Base-by-base conservation (phyloP, 2,888 invertebrate species). In the Drosophila villosipedis region DNA sequence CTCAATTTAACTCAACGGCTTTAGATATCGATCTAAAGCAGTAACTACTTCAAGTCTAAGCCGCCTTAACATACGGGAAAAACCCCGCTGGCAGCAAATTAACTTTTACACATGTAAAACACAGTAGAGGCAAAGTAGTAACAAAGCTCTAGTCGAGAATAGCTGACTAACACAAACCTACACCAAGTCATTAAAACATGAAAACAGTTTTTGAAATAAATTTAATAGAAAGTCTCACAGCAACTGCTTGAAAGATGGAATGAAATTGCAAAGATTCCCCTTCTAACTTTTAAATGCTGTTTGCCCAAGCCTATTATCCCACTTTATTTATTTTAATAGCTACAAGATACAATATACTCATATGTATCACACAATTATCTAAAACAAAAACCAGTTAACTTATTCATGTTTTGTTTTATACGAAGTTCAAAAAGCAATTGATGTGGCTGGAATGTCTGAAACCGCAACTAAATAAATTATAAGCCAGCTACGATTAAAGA, bases 401-500 rank as follows among this genome's bases (percentile, higher is more conserved):
- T 53, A 14, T 50, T 41, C 43, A n/a, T 35, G 16, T 62, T 60
- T 43, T 59, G 73, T 67, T 62, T 50, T 55, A 47, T 58, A 61
- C 65, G 37, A 35, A 41, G 16, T 4, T 30, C 12, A 35, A 61
- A 55, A 39, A 66, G 41, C 64, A 37, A 76, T 64, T 70, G 64
- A 60, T 41, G 54, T 41, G 22, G 49, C 53, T 37, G 7, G n/a
- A 63, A 52, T 65, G 41, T 47, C 30, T 30, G 61, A 63, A 59
- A 63, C 63, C 54, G 41, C 62, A 78, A 67, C 65, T 63, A 75
- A 83, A 85, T 84, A 73, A 88, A 80, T 80, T 73, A 78, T 85
- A 68, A 63, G 66, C 41, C 54, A 64, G 63, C 63, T 33, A 49
- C 60, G 58, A 64, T 68, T 74, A 76, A 82, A 69, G 28, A 43